phyloP scores from a whole-genome alignment of 1,140 invertebrate species.

The Aphelenchoides avenae region DNA sequence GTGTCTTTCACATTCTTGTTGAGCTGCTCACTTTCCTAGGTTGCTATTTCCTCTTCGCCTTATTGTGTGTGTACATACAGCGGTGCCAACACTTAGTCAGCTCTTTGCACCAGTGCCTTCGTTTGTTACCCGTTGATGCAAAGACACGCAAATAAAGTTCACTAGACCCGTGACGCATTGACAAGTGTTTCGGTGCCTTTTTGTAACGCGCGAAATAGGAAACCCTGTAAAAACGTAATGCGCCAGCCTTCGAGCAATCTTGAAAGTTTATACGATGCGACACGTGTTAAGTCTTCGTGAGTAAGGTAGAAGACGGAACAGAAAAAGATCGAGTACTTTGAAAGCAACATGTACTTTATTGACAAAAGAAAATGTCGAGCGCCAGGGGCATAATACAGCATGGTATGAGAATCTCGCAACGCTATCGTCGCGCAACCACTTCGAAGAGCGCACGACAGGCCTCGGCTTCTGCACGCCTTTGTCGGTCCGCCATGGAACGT shows the following conservation, averaged over 20 bases:
- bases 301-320: no score
- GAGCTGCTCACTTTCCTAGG: not conserved
- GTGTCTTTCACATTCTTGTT: not conserved
- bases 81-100: not conserved
- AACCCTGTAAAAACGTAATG: not conserved
- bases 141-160: no score
- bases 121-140: not conserved
- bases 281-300: not conserved
- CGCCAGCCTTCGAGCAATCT: not conserved
- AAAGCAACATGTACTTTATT: no score
- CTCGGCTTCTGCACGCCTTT: not conserved
- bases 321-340: no score
- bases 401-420: no score
- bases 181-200: no score
- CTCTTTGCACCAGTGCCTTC: not conserved
- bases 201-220: not conserved
- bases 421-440: conserved; percentile 1
- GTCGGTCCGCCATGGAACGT: not conserved
- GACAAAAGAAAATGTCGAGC: no score
- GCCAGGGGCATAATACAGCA: no score
- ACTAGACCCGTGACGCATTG: no score
- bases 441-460: conserved; percentile 3
- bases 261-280: not conserved
- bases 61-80: conserved; percentile 3
- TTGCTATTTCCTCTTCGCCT: no score